Conservation (phyloP, 2,888 invertebrate genomes). For the Hermaeophaga mercurialis region DNA sequence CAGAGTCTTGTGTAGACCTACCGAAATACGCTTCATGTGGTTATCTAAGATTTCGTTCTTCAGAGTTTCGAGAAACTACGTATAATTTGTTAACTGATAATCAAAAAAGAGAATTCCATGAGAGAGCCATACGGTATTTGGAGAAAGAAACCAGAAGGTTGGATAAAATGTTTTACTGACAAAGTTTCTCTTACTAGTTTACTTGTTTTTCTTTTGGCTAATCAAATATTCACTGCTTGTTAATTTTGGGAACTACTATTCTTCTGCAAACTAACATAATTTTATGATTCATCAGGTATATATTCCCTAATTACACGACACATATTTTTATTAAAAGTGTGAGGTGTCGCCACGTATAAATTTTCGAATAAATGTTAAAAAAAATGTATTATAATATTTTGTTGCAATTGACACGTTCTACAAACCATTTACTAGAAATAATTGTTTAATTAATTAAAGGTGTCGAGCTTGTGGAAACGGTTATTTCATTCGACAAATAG, state of each 20-base stretch:
- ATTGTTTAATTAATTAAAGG: background rate
- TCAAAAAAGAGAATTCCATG: constrained; percentile 68
- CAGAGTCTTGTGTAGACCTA: constrained; percentile 61
- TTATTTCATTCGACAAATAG: constrained; percentile 59
- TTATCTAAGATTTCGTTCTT: constrained; percentile 64
- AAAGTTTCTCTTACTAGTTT: too few relatives aligned
- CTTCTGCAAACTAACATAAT: too few relatives aligned
- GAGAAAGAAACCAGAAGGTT: constrained; percentile 62
- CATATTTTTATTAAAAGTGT: too few relatives aligned
- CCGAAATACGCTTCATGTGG: constrained; percentile 69
- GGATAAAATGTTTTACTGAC: background rate
- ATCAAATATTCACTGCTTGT: too few relatives aligned
- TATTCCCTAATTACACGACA: too few relatives aligned
- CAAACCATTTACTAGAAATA: background rate
- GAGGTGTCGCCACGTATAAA: too few relatives aligned
- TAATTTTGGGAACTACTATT: background rate
- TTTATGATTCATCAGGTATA: too few relatives aligned
- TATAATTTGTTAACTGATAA: constrained; percentile 67
- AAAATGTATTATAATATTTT: too few relatives aligned
- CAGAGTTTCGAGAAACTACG: constrained; percentile 64
- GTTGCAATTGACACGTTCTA: too few relatives aligned
- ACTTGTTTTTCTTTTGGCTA: too few relatives aligned
- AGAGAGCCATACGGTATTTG: constrained; percentile 63
- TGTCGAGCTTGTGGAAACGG: constrained; percentile 65
- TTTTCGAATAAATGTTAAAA: too few relatives aligned